Base-by-base conservation (phyloP, 2,797 vertebrate genomes). In the Pseudomugil gertrudae region DNA sequence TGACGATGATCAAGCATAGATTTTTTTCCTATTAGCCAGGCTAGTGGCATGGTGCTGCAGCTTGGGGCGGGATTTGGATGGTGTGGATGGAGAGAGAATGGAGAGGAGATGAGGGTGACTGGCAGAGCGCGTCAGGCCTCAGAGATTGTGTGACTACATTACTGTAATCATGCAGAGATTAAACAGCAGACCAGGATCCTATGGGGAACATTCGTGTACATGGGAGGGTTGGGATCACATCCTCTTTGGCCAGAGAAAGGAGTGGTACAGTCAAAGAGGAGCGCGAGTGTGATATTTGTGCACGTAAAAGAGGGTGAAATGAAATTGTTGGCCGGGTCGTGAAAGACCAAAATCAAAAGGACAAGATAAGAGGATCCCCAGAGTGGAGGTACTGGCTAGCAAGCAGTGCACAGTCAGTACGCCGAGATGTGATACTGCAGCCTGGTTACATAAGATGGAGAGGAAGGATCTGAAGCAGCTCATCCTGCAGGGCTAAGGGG, bases 161-260 rank as follows among this genome's bases (percentile, higher is more conserved):
- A 69, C 69, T 84, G 84, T 84, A 88, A 91, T 90, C 84, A 68
- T 17, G 61, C 63, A 69, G 84, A 89, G 80, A 89, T 91, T 91
- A 92, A 83, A 89, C 61, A 62, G 66, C 66, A 70, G 61, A 76
- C 64, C 70, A 72, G 57, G 86, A 76, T 89, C 85, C 76, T 84
- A 65, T 81, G 62, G 63, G 77, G 70, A 75, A 71, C 81, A 69
- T 89, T 69, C 67, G 74, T 78, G 64, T 67, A 57, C 63, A 73
- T 58, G 72, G 72, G 47, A 24, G 69, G 29, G 57, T 60, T 78
- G 75, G 83, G 73, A 76, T 87, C 85, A 84, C 50, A 66, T 87
- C 76, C 82, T 86, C 66, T 66, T 63, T 69, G 61, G 32, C 36
- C 21, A 36, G 70, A 69, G 59, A 38, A 62, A 59, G 26, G 43